These are phyloP conservation scores for Parasteatoda tepidariorum DNA, from an alignment of 1,140 invertebrate genomes.

Conservation along the genomic window DNA sequence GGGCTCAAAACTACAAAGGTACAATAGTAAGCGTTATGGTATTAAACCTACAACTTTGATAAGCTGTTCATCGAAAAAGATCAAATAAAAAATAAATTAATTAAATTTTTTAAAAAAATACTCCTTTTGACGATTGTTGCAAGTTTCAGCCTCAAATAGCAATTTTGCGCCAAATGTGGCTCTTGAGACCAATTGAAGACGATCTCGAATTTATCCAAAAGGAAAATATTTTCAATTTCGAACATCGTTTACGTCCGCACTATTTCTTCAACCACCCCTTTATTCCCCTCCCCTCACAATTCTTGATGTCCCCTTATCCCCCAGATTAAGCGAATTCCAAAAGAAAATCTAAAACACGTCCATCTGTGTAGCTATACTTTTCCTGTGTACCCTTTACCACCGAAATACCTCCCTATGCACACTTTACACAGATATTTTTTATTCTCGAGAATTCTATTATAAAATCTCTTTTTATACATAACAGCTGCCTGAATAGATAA, in stretches of 20 bases:
- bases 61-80: no score
- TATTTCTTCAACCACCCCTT: background rate
- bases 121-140: no score
- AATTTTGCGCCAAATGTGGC: no score
- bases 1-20: no score
- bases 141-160: no score
- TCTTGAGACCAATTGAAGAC: no score
- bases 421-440: background rate
- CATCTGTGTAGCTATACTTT: slow-evolving; percentile 12
- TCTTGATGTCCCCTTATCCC: background rate
- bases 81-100: no score
- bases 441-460: background rate
- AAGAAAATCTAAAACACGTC: slow-evolving; percentile 30
- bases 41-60: no score
- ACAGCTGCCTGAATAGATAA: slow-evolving; percentile 32
- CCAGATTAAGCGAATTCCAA: slow-evolving; percentile 38
- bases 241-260: slow-evolving; percentile 46
- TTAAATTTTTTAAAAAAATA: no score
- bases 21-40: no score
- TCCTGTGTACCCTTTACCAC: slow-evolving; percentile 33
- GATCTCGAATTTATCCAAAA: background rate
- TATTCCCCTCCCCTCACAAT: background rate
- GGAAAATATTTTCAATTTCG: slow-evolving; percentile 55
- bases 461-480: slow-evolving; percentile 14
- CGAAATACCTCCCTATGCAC: background rate